A percentile compares a stretch with the other conserved stretches of the same genome.
Conservation (phyloP, 2,888 invertebrate species). For the Nomada ruficornis region DNA sequence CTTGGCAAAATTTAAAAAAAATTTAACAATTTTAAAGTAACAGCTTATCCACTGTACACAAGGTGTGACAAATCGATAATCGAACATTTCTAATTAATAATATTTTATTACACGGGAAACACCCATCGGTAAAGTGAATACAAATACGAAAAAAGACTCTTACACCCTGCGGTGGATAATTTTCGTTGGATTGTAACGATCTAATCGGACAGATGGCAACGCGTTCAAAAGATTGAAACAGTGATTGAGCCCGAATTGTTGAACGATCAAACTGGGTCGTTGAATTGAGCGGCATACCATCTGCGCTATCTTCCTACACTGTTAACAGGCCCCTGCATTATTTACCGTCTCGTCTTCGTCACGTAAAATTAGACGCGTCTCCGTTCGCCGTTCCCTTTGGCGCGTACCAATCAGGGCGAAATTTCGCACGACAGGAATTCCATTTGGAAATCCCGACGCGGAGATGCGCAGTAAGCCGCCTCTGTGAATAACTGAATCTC, state of each 20-base stretch:
- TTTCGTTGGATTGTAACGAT: too few relatives aligned
- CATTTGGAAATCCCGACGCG: slow-evolving; percentile 45
- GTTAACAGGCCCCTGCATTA: slow-evolving; percentile 26
- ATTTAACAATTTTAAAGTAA: too few relatives aligned
- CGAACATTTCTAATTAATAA: too few relatives aligned
- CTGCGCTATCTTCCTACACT: not conserved
- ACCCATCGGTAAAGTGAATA: too few relatives aligned
- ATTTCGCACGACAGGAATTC: slow-evolving; percentile 57
- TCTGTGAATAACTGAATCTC: slow-evolving; percentile 48
- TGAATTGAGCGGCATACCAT: slow-evolving; percentile 21
- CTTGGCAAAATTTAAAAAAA: too few relatives aligned
- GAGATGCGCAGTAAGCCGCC: slow-evolving; percentile 3
- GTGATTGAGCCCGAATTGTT: not conserved
- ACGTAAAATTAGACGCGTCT: slow-evolving; percentile 43
- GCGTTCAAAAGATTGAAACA: not conserved
- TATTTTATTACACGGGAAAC: too few relatives aligned
- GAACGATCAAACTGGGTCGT: not conserved
- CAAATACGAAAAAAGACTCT: too few relatives aligned
- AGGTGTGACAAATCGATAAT: too few relatives aligned
- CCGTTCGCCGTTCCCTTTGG: slow-evolving; percentile 62
- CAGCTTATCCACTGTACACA: too few relatives aligned
- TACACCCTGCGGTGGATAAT: too few relatives aligned
- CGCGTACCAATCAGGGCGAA: slow-evolving; percentile 53
- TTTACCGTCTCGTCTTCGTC: slow-evolving; percentile 48
- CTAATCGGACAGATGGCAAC: not conserved